A percentile compares a stretch with the other conserved stretches of the same genome.
Evolutionary conservation across 2,797 vertebrate species (phyloP).

Genomic region (Mus spretus): DNA sequence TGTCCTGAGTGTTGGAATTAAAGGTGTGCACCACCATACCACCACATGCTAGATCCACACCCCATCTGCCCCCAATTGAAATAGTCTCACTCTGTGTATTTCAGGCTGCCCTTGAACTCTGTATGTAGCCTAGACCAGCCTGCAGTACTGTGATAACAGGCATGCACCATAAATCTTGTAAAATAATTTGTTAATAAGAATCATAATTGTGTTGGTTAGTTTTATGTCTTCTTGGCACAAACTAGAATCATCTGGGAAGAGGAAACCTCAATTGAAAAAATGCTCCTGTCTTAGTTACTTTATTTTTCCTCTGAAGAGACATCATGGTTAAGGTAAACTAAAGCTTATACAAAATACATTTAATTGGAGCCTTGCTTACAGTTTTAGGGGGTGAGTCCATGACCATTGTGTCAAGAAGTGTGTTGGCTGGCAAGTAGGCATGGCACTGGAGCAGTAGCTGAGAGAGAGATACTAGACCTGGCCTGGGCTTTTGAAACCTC

Average conservation of each 20-base stretch:
- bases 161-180: conserved; percentile 46
- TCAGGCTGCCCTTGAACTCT: not conserved
- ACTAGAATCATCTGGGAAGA: not conserved
- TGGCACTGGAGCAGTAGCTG: not conserved
- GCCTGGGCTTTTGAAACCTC: not conserved
- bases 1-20: not conserved
- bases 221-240: not conserved
- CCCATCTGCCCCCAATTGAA: not conserved
- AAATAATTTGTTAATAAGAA: not conserved
- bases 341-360: not conserved
- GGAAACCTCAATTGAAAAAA: not conserved
- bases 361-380: not conserved
- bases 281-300: not conserved
- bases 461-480: not conserved
- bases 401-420: not conserved
- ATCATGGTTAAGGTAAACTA: not conserved
- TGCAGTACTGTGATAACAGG: not conserved
- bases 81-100: not conserved
- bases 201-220: not conserved
- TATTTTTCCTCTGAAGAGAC: not conserved
- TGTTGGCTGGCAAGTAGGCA: not conserved
- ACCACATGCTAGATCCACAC: not conserved
- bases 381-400: not conserved
- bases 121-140: not conserved
- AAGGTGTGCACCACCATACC: not conserved